Evolutionary conservation across 2,113 vertebrate genomes (phyloP), one percentile per base, ranked within the genome.

Genomic region (Elgaria multicarinata): DNA sequence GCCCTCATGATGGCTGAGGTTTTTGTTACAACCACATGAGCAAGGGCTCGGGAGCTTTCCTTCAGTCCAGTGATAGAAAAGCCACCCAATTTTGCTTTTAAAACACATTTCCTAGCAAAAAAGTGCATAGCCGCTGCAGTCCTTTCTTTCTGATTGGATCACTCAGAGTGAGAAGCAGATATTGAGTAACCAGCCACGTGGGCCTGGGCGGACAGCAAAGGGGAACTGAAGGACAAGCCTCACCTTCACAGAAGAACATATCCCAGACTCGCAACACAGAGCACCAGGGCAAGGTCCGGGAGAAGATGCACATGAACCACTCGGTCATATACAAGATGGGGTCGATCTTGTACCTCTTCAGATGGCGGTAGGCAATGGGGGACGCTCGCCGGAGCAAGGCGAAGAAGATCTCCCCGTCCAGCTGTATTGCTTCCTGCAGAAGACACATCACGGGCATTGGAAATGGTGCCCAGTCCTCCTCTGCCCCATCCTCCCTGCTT

Each of bases 191-290:
- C 18, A 72, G 46, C 7, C 26, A 6, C 4, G 0, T 16, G 12
- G 26, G 24, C 26, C 9, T 13, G 14, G n/a, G 16, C 6, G 14
- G 67, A 33, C 12, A n/a, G 12, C 46, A 33, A 55, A 53, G 28
- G 22, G 46, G 16, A 62, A 76, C 36, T 4, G 22, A 84, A 62
- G 50, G 16, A 42, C 4, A 3, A 20, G 33, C 0, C 75, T 89
- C 93, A 99, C 98, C 98, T 97, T 99, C 98, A 88, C 98, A 99
- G 96, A 99, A 99, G 96, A 99, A 99, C 98, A 99, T 99, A 93
- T 99, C 98, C 98, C 98, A 99, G 2, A 99, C 98, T 0, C 98
- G 98, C 79, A 99, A 97, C 13, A 99, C 98, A 0, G 97, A 97
- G 42, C 97, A 86, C 98, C 98, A 99, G 0, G 98, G 98, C 81